Evolutionary conservation across 53 echinoderm and acorn worm genomes (phyloP), one percentile per base, ranked within the genome.

Genomic region (Hippasteria phrygiana): DNA sequence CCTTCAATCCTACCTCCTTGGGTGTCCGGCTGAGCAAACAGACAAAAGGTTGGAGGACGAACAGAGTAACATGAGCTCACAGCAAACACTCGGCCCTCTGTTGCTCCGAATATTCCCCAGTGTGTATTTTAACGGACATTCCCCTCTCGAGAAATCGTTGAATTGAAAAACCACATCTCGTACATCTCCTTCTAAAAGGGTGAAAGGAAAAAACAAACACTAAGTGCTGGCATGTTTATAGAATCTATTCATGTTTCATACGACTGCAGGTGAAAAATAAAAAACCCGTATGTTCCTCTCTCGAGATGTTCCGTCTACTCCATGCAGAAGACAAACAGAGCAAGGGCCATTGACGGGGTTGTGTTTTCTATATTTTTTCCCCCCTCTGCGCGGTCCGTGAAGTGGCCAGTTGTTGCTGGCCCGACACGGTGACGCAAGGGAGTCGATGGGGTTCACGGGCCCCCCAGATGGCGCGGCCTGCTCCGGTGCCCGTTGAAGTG

Each of bases 401-500:
- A 78, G 78, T 78, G 78, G 78, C 37, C 35, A 37, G 55, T 55
- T 78, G 78, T 37, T 55, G 56, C 54, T 59, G 55, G 59, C 56
- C 54, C 78, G 37, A 56, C 56, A 78, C 78, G 78, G 56, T n/a
- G n/a, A n/a, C n/a, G n/a, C n/a, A n/a, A 37, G 16, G 59, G 56
- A 36, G 47, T 76, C 76, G 51, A 76, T 50, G 54, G 47, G 74
- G 35, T 27, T 32, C 31, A 59, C 59, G 59, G 10, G 42, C 27
- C 74, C 20, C 76, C 67, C 76, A 76, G 76, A 34, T 76, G 76
- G 76, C 76, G 28, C 74, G 54, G 53, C 35, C 12, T 18, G 48
- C 13, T 13, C 18, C 7, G 34, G 34, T 33, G 20, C 70, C n/a
- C n/a, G n/a, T n/a, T 48, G 38, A 69, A 69, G 74, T 76, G 76